Conservation (phyloP, 2,888 invertebrate species). For the Drosophila meridiana region DNA sequence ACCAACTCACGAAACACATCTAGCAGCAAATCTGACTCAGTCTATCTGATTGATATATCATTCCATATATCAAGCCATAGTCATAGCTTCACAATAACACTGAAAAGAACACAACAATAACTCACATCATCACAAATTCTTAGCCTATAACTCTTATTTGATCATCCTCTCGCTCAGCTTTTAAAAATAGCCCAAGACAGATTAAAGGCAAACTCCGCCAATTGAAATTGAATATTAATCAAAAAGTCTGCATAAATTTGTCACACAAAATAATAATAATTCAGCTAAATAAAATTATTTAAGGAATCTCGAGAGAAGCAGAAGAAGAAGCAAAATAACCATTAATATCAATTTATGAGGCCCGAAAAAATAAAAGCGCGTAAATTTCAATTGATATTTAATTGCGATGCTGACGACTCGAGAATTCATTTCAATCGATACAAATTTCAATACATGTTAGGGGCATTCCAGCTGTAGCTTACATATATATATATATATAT, state of each 20-base stretch:
- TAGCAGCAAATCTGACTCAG: neutral
- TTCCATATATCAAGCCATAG: neutral
- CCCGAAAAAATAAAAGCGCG: constrained; percentile 42
- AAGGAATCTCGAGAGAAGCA: constrained; percentile 26
- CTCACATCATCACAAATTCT: neutral
- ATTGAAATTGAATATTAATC: constrained; percentile 62
- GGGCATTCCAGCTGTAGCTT: constrained; percentile 10
- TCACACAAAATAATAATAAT: constrained; percentile 51
- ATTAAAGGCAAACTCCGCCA: constrained; percentile 8
- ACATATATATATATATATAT: neutral
- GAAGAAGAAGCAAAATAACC: constrained; percentile 10
- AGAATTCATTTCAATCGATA: constrained; percentile 77
- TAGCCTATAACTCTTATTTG: neutral
- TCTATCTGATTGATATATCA: neutral
- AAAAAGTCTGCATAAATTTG: constrained; percentile 64
- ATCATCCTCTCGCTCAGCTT: neutral
- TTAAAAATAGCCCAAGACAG: neutral
- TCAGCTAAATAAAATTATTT: constrained; percentile 56
- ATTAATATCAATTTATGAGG: constrained; percentile 72
- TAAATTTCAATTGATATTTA: constrained; percentile 77
- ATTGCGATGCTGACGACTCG: constrained; percentile 61
- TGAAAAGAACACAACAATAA: too few species aligned
- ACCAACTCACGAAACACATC: too few species aligned
- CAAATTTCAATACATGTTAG: constrained; percentile 55
- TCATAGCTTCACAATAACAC: neutral